Percentiles rank a stretch among this genome's conserved stretches.
Conservation (phyloP, 2,888 invertebrate genomes). For the Uloborus plumipes region DNA sequence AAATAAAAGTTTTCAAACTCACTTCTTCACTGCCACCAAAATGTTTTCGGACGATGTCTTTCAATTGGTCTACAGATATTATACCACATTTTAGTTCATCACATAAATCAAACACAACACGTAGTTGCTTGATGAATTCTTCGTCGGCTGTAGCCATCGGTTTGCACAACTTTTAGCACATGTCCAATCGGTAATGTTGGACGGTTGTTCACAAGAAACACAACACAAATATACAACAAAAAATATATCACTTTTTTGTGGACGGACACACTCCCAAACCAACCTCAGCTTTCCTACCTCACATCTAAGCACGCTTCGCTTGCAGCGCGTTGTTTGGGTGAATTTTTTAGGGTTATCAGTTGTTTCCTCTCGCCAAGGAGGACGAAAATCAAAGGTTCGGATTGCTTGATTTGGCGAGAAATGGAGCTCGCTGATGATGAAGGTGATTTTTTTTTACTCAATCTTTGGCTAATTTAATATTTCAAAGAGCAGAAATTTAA, state of each 20-base stretch:
- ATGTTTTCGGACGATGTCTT: constrained; percentile 57
- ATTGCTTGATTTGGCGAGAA: too few relatives aligned
- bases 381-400: too few relatives aligned
- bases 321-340: constrained; percentile 6
- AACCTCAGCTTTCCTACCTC: neutral
- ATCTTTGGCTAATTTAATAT: too few relatives aligned
- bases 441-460: too few relatives aligned
- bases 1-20: constrained; percentile 5
- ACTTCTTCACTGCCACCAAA: constrained; percentile 65
- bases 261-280: neutral
- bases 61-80: constrained; percentile 61
- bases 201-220: constrained; percentile 8
- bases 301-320: neutral
- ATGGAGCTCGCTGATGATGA: too few relatives aligned
- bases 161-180: constrained; percentile 40
- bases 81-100: constrained; percentile 63
- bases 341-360: neutral
- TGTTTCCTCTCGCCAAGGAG: too few relatives aligned
- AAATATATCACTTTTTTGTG: neutral
- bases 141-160: constrained; percentile 55
- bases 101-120: constrained; percentile 64
- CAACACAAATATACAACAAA: constrained; percentile 7
- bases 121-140: constrained; percentile 58
- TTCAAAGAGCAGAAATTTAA: too few relatives aligned
- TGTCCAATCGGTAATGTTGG: constrained; percentile 10